A percentile compares a stretch with the other conserved stretches of the same genome.
phyloP scores from a whole-genome alignment of 1,140 invertebrate species.

The Platyscapa corneri region DNA sequence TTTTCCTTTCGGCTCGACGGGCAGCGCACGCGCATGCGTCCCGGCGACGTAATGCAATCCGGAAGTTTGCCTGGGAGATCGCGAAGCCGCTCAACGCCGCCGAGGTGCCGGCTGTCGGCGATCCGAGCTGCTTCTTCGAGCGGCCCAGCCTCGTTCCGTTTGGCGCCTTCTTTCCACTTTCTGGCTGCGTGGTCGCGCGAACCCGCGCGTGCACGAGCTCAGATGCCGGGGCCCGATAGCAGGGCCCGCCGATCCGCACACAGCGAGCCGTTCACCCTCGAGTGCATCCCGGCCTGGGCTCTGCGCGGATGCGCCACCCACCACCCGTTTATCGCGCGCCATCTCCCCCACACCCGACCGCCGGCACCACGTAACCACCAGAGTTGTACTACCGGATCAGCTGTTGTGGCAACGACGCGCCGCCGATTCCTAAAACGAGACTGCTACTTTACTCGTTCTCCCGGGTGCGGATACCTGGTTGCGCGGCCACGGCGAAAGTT shows the following conservation, averaged over 20 bases:
- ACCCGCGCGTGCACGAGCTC: neutral
- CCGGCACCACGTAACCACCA: neutral
- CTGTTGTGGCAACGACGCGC: neutral
- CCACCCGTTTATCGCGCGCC: no score
- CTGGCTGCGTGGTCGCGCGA: constrained; percentile 21
- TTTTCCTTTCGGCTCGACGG: neutral
- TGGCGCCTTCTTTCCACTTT: constrained; percentile 67
- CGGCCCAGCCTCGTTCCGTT: constrained; percentile 61
- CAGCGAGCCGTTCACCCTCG: constrained; percentile 10
- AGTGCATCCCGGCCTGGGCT: neutral
- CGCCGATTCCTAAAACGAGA: neutral
- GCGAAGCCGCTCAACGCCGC: neutral
- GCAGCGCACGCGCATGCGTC: neutral
- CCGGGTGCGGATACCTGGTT: no score
- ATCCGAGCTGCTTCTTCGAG: neutral
- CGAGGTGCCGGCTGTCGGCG: neutral
- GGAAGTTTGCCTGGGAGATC: constrained; percentile 59
- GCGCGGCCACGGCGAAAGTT: neutral
- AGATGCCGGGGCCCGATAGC: neutral
- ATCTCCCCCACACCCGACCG: neutral
- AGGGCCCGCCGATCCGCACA: no score
- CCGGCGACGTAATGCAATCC: constrained; percentile 62
- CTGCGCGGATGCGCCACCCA: no score
- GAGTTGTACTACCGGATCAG: neutral
- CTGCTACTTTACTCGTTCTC: neutral